phyloP scores from a whole-genome alignment of 2,888 invertebrate genomes.

The Keiferia lycopersicella region DNA sequence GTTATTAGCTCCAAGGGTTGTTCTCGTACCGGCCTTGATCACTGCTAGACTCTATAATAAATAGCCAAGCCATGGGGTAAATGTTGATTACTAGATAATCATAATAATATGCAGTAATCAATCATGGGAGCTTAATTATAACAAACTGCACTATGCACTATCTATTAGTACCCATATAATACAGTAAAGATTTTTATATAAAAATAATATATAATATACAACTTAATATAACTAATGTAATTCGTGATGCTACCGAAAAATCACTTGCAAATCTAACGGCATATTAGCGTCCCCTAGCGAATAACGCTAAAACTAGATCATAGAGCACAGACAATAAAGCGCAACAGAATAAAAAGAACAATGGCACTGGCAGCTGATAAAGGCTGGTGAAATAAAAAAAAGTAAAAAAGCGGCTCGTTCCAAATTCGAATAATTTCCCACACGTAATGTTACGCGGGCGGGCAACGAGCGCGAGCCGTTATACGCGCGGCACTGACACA shows the following conservation, averaged over 20 bases:
- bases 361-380: constrained; percentile 65
- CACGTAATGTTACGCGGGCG: constrained; percentile 81
- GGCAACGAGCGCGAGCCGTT: constrained; percentile 77
- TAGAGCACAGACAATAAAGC: constrained; percentile 58
- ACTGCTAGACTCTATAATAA: constrained; percentile 13
- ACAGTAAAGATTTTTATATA: no score
- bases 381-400: constrained; percentile 57
- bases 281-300: constrained; percentile 43
- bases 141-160: no score
- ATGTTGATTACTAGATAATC: neutral
- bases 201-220: no score
- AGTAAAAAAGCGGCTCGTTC: constrained; percentile 63
- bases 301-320: constrained; percentile 50
- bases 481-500: constrained; percentile 79
- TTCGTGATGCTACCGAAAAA: neutral
- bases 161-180: no score
- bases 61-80: constrained; percentile 5
- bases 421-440: constrained; percentile 81
- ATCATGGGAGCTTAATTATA: neutral
- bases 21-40: constrained; percentile 16
- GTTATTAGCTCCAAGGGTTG: no score
- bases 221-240: no score
- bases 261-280: constrained; percentile 36
- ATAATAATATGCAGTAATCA: neutral
- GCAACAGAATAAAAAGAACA: constrained; percentile 57